Evolutionary conservation across 1,140 invertebrate genomes (phyloP).

Genomic region (Drosophila pseudoobscura): DNA sequence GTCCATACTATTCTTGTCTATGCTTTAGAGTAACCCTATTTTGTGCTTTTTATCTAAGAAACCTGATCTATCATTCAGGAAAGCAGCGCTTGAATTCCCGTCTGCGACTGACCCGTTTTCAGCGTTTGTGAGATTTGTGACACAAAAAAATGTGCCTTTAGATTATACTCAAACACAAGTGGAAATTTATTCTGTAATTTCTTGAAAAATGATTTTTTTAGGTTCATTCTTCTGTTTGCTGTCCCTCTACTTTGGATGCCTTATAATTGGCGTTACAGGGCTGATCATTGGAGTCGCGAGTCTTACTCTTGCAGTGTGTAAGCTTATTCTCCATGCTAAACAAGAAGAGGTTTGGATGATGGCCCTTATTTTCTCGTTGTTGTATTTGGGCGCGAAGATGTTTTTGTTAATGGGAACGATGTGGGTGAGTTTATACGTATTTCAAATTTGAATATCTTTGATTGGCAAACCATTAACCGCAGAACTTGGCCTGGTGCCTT

Average conservation of each 20-base stretch:
- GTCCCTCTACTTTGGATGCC: constrained; percentile 15
- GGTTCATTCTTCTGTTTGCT: constrained; percentile 25
- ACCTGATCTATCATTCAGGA: no score
- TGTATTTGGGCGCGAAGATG: constrained; percentile 8
- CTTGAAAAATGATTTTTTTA: constrained; percentile 15
- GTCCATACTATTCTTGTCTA: no score
- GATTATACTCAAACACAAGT: no score
- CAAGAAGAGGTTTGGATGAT: neutral
- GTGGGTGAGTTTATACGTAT: constrained; percentile 16
- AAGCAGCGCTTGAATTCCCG: no score
- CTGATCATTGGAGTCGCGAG: constrained; percentile 11
- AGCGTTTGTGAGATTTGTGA: no score
- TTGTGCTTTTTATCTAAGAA: no score
- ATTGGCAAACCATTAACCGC: neutral
- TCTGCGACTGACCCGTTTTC: no score
- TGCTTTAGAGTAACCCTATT: no score
- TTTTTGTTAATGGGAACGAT: constrained; percentile 3
- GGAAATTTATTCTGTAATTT: no score
- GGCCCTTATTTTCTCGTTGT: neutral
- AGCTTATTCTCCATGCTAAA: no score
- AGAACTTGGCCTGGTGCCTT: constrained; percentile 13
- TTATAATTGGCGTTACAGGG: constrained; percentile 22
- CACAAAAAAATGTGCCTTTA: no score
- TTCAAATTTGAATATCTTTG: neutral
- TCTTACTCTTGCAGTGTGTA: no score